Evolutionary conservation across 2,797 vertebrate species (phyloP), one percentile per base, ranked within the genome.

Genomic region (Fundulus diaphanus): DNA sequence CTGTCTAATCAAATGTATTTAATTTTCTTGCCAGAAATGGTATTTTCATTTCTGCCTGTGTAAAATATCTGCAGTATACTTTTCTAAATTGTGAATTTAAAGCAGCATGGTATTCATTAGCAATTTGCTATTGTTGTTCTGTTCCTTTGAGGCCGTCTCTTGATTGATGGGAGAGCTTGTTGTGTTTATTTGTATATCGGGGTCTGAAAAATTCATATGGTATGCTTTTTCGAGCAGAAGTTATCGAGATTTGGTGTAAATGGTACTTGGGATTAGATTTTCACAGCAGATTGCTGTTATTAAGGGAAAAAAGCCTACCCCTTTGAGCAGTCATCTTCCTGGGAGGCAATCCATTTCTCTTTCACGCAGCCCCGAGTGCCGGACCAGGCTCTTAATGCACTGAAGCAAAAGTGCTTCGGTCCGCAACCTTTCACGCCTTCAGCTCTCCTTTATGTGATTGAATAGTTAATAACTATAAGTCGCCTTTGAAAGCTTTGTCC

Each of bases 211-310:
- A 96, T 96, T 95, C 90, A 95, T 96, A 94, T 93, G 92, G 88
- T 90, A 90, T 68, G 92, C 93, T 92, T 95, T 94, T 91, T 92
- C 88, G 72, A 95, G 94, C 95, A 95, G 93, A 94, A 92, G 94
- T 95, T 95, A 93, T 95, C 92, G 87, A 90, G 92, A 94, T 93
- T 93, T 84, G 70, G 91, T 92, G 90, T 94, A 95, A 96, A 96
- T 95, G 93, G 94, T 95, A 93, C 92, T 95, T 88, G 90, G 93
- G 91, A 95, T 96, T 94, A 95, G 94, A 95, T 96, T 95, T 95
- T 95, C 91, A 91, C 90, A 92, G 94, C 93, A 95, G 95, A 96
- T 95, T 95, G 94, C 93, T 93, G 93, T 96, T 95, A 96, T 95
- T 95, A 95, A 93, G 88, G 57, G 91, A 86, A 87, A 78, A 91